phyloP scores from a whole-genome alignment of 2,888 invertebrate species.

The Platycnemis pennipes region DNA sequence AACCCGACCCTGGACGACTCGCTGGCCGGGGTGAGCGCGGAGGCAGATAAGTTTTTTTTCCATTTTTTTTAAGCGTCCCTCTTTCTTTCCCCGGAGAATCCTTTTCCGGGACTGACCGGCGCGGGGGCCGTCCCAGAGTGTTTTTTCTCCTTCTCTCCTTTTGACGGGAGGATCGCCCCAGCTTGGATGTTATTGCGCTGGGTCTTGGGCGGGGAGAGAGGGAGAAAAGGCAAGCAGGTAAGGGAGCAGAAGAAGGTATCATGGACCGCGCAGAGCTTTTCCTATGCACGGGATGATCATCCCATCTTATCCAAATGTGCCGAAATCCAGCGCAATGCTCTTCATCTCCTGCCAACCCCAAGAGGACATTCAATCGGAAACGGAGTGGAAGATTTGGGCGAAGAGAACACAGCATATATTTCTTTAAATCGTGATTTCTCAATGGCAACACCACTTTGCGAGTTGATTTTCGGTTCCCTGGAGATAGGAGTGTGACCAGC shows the following conservation, averaged over 20 bases:
- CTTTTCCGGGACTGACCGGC: slow-evolving; percentile 51
- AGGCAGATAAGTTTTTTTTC: slow-evolving; percentile 52
- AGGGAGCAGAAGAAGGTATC: not conserved
- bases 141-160: not conserved
- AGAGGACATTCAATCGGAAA: not conserved
- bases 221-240: not conserved
- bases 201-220: not conserved
- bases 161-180: not conserved
- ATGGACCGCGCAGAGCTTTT: not conserved
- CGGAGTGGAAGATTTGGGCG: not conserved
- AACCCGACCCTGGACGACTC: slow-evolving; percentile 39
- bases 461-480: too few species aligned
- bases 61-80: slow-evolving; percentile 50
- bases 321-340: not conserved
- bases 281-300: not conserved
- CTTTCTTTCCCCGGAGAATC: slow-evolving; percentile 13
- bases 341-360: not conserved
- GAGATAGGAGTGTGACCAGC: too few species aligned
- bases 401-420: too few species aligned
- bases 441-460: too few species aligned
- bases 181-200: not conserved
- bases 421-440: too few species aligned
- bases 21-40: not conserved
- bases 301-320: not conserved
- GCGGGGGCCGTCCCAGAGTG: slow-evolving; percentile 28